Conservation (phyloP, 1,140 invertebrate species). For the Laodelphax striatellus region DNA sequence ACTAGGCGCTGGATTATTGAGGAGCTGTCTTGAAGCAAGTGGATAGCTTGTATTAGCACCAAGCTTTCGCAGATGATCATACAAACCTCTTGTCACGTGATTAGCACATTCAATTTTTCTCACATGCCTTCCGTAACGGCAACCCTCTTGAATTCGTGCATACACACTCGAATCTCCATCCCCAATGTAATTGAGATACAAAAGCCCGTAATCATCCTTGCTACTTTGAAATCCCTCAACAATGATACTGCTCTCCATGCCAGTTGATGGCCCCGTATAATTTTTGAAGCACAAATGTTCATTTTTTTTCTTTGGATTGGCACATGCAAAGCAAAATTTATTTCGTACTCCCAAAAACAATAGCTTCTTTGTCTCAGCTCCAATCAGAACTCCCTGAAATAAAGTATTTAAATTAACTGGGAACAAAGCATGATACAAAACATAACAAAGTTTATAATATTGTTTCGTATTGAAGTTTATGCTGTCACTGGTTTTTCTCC, state of each 20-base stretch:
- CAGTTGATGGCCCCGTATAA: constrained; percentile 6
- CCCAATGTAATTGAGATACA: neutral
- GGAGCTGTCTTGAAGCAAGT: neutral
- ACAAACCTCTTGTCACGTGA: constrained; percentile 4
- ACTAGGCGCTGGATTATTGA: neutral
- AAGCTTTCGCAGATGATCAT: neutral
- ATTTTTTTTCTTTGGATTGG: constrained; percentile 9
- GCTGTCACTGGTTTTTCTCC: too few species aligned
- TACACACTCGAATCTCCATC: constrained; percentile 13
- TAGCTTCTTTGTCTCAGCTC: constrained; percentile 7
- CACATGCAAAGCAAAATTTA: constrained; percentile 13
- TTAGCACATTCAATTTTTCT: constrained; percentile 10
- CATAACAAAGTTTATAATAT: too few species aligned
- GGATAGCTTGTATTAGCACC: neutral
- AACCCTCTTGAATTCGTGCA: constrained; percentile 1
- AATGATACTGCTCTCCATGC: constrained; percentile 4
- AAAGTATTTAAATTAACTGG: neutral
- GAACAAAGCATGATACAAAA: too few species aligned
- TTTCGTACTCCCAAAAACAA: constrained; percentile 7
- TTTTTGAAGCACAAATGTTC: neutral
- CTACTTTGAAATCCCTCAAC: constrained; percentile 8
- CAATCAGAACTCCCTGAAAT: constrained; percentile 13
- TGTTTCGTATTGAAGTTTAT: too few species aligned
- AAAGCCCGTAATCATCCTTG: neutral
- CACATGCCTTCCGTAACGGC: constrained; percentile 7